Evolutionary conservation across 2,888 invertebrate genomes (phyloP), one percentile per base, ranked within the genome.

Genomic region (Hirtodrosophila histrioides): DNA sequence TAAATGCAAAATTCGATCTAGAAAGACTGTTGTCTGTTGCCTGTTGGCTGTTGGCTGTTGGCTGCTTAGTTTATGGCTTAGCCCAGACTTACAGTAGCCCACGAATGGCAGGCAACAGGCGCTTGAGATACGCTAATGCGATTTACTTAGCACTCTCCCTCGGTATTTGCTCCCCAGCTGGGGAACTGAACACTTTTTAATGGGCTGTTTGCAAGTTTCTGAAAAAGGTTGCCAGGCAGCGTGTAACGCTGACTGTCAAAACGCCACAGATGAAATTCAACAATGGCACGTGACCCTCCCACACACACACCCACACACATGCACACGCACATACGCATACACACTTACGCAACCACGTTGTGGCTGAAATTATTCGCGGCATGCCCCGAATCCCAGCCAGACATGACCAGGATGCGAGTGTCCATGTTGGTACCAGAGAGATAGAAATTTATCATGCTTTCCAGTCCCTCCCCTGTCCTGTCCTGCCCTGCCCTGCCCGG

Each of bases 271-370:
- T 63, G 55, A 48, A 62, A 63, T 55, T 71, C 45, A 56, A 63
- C 50, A 71, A 56, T 44, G 50, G 64, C 33, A 63, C 69, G 69
- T 78, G 85, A 77, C 64, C 41, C 53, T 44, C 55, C 56, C 57
- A 63, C 24, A 45, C 54, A 53, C 49, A 44, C 46, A 36, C 12
- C 29, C 56, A 44, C 35, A 41, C 7, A 12, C 24, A 41, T 0
- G 33, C 5, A 3, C 27, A 45, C 31, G 1, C 31, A 31, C 6
- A 5, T 3, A 27, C 27, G 36, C 9, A 31, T 44, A 12, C 41
- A 69, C 50, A 53, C 60, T 49, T 64, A 12, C 35, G 49, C 10
- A 24, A 23, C 9, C 33, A 27, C 11, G 8, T 33, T n/a, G n/a
- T 37, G 11, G 43, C 35, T 49, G 56, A 63, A 69, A 71, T 56